phyloP scores from a whole-genome alignment of 35 echinoderm and acorn worm genomes.

The Ophioderma brevispina region DNA sequence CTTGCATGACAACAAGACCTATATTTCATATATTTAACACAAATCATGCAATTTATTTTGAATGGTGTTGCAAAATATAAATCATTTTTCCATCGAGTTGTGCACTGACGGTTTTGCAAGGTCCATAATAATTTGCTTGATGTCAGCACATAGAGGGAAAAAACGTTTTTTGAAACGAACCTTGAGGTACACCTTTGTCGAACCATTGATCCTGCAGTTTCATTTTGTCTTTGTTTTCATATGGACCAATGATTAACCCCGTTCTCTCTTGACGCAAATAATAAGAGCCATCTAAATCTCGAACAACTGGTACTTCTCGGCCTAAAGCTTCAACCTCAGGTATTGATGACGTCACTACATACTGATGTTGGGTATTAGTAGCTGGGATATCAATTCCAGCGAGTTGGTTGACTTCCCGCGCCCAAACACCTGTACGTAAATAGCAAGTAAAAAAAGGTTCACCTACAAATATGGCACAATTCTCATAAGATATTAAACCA shows the following conservation, averaged over 20 bases:
- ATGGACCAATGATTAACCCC: slow-evolving; percentile 28
- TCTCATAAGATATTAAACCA: too few species aligned
- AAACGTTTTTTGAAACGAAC: too few species aligned
- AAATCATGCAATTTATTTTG: too few species aligned
- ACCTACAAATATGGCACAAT: not conserved
- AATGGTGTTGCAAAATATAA: too few species aligned
- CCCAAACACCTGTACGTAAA: too few species aligned
- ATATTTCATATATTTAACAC: too few species aligned
- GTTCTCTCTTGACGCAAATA: slow-evolving; percentile 30
- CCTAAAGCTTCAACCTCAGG: slow-evolving; percentile 28
- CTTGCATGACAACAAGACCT: too few species aligned
- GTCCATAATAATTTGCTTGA: too few species aligned
- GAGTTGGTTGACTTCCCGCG: slow-evolving; percentile 9
- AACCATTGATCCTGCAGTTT: slow-evolving; percentile 36
- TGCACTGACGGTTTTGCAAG: too few species aligned
- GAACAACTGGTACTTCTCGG: slow-evolving; percentile 26
- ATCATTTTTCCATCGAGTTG: too few species aligned
- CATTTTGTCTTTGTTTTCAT: slow-evolving; percentile 33
- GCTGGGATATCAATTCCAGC: slow-evolving; percentile 21
- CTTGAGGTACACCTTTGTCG: slow-evolving; percentile 8
- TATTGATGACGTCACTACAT: slow-evolving; percentile 34
- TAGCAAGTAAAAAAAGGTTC: too few species aligned
- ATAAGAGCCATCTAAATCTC: slow-evolving; percentile 42
- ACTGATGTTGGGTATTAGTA: slow-evolving; percentile 26
- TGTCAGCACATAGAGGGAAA: too few species aligned